Evolutionary conservation across 2,888 invertebrate genomes (phyloP), one percentile per base, ranked within the genome.

Genomic region (Lasioglossum oenotherae): DNA sequence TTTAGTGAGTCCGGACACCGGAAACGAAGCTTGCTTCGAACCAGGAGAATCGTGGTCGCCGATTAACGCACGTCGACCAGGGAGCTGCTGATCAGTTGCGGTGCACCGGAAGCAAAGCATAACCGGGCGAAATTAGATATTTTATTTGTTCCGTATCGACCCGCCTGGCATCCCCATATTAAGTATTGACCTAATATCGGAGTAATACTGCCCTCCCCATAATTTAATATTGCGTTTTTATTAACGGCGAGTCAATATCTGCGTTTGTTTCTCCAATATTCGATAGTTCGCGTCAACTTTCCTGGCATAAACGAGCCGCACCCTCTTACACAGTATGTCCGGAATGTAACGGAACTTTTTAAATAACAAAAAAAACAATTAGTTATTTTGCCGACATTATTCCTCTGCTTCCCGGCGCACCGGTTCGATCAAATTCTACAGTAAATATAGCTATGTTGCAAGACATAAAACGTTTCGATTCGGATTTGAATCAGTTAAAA

Each of bases 221-320:
- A 84, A 84, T 84, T 86, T 84, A 78, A 86, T 84, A 86, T 81
- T 78, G 81, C 64, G 75, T 60, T 86, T 86, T 86, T 86, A 86
- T 86, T 86, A 86, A 86, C 86, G 78, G 74, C 19, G 64, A 75
- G 78, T 84, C 81, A 81, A 85, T 86, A 86, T 84, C 46, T 60
- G 53, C 67, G 67, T 72, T 67, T 57, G 53, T 57, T 84, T 84
- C 73, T 69, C 60, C 84, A 44, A 76, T 83, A 83, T 53, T 35
- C 44, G 6, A 75, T 35, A 27, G 64, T 49, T 14, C 74, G 38
- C 16, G 79, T 69, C 64, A 73, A 72, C 64, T 83, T 76, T n/a
- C 3, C 67, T 27, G 19, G 16, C 27, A 27, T 35, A n/a, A 23
- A 23, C 31, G 14, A 3, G 31, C 27, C 10, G n/a, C 38, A 23